A percentile compares a stretch with the other conserved stretches of the same genome.
phyloP scores from a whole-genome alignment of 2,888 invertebrate species.

The Onchidella celtica region DNA sequence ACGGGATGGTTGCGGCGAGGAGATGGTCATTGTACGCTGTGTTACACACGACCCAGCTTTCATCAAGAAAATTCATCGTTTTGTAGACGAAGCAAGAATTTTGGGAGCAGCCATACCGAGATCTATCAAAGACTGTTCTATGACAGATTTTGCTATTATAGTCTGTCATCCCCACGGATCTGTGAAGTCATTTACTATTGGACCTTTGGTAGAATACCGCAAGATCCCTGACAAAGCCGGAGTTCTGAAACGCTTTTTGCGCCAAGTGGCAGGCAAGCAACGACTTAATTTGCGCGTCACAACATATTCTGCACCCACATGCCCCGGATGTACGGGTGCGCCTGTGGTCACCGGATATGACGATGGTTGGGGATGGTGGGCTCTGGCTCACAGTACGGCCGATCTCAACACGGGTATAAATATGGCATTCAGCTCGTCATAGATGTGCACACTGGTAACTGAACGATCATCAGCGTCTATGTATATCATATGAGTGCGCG shows the following conservation, averaged over 20 bases:
- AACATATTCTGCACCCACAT: constrained; percentile 31
- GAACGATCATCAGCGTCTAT: too few species aligned
- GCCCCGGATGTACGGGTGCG: constrained; percentile 44
- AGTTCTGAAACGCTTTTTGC: constrained; percentile 16
- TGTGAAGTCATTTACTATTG: constrained; percentile 27
- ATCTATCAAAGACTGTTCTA: constrained; percentile 24
- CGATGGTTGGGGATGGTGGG: constrained; percentile 45
- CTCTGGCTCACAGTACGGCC: constrained; percentile 26
- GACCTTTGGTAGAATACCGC: constrained; percentile 30
- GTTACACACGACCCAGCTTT: constrained; percentile 42
- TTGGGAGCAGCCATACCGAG: constrained; percentile 24
- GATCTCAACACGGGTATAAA: constrained; percentile 29
- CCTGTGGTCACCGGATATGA: constrained; percentile 45
- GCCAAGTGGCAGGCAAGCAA: constrained; percentile 10
- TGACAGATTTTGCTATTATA: constrained; percentile 45
- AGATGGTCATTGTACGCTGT: constrained; percentile 26
- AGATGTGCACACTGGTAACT: too few species aligned
- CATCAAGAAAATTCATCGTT: constrained; percentile 27
- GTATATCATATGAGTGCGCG: too few species aligned
- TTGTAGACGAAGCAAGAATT: constrained; percentile 3
- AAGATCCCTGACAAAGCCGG: constrained; percentile 31
- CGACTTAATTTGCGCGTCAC: constrained; percentile 8
- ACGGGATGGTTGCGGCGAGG: constrained; percentile 7
- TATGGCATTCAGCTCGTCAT: constrained; percentile 41
- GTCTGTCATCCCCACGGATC: constrained; percentile 44